Evolutionary conservation across 1,140 invertebrate species (phyloP), one percentile per base, ranked within the genome.

Genomic region (Lepidotrigona ventralis): DNA sequence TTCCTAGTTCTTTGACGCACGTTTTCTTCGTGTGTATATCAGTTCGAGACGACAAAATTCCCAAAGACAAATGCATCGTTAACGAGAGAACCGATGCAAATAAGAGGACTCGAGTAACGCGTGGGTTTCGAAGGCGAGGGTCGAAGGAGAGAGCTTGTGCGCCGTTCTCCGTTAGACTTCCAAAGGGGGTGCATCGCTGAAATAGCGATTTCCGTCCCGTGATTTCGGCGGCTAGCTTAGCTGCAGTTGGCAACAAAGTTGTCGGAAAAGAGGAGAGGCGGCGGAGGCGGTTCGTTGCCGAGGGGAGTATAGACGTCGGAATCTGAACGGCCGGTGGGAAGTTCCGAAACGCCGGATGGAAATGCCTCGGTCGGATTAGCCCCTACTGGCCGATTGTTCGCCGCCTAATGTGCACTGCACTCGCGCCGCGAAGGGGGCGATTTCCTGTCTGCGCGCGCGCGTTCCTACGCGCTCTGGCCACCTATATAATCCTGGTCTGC

Each of bases 311-410:
- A 78, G 69, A 79, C 81, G 79, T 83, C n/a, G 88, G 87, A 88
- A 87, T 89, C 77, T 51, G 73, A 70, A 33, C 72, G n/a, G 39
- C 29, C 64, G 68, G 72, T 51, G 79, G 82, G 78, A 88, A 90
- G 88, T 90, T 89, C 73, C 80, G 86, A 86, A 89, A 86, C 81
- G 80, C 80, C 74, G 80, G 81, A 88, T 88, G 85, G 86, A 89
- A 90, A 90, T 87, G 86, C 85, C 88, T 87, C 75, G 72, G 83
- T 72, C 85, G 84, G 89, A 90, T 90, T 90, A 90, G 88, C 86
- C 82, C 79, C 81, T 79, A 56, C 75, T 87, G 78, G 29, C 76
- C 78, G 85, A 89, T 87, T 81, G 83, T 89, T 87, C 83, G 73
- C 26, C 60, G 78, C 71, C 86, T 88, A 88, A 88, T 83, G 87